A percentile compares a stretch with the other conserved stretches of the same genome.
phyloP scores from a whole-genome alignment of 2,113 vertebrate genomes.

The Apteryx owenii region DNA sequence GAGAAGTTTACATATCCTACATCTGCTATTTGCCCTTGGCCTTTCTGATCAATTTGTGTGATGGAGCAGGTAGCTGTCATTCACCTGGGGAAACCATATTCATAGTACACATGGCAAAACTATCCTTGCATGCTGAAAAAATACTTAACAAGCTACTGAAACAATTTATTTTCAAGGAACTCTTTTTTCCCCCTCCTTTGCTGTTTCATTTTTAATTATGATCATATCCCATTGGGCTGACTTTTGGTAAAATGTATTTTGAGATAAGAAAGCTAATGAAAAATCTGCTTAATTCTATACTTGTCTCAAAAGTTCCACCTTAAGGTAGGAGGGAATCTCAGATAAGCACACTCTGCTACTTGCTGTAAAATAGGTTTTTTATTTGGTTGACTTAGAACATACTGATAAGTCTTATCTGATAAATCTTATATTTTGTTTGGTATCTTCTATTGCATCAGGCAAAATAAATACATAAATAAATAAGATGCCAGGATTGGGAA shows the following conservation, averaged over 20 bases:
- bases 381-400: not conserved
- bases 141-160: not conserved
- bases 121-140: not conserved
- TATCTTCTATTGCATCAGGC: not conserved
- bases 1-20: not conserved
- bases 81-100: not conserved
- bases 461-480: not conserved
- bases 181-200: not conserved
- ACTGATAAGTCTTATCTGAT: not conserved
- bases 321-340: not conserved
- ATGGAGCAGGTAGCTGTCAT: not conserved
- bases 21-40: not conserved
- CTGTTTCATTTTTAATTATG: not conserved
- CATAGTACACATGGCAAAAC: not conserved
- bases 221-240: not conserved
- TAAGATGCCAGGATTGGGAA: not conserved
- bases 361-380: not conserved
- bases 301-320: not conserved
- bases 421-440: not conserved
- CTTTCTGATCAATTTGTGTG: not conserved
- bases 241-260: not conserved
- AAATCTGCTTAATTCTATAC: not conserved
- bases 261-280: not conserved
- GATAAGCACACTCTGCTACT: not conserved
- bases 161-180: not conserved